Conservation (phyloP, 2,113 vertebrate species). For the Actinemys pallida region DNA sequence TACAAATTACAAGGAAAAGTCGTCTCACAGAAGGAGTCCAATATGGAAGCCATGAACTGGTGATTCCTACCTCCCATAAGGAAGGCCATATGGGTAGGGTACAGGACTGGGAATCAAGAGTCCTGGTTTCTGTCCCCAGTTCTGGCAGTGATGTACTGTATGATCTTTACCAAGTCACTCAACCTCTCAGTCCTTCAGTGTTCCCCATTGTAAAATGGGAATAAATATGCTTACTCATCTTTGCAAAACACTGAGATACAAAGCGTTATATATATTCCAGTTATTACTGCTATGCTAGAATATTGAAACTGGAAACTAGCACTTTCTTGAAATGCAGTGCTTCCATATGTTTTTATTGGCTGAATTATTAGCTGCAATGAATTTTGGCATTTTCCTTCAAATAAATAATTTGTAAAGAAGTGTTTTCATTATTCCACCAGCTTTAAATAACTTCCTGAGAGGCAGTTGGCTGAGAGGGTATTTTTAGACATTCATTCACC, state of each 20-base stretch:
- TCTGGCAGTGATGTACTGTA: not conserved
- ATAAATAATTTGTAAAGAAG: not conserved
- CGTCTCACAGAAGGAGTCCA: not conserved
- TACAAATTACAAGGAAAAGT: not conserved
- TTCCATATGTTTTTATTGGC: not conserved
- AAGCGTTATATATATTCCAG: not conserved
- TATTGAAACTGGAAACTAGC: not conserved
- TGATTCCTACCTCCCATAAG: not conserved
- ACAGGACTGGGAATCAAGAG: not conserved
- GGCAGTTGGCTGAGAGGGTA: not conserved
- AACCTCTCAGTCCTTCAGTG: not conserved
- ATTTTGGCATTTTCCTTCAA: conserved; percentile 10
- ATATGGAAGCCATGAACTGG: not conserved
- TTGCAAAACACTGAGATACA: not conserved
- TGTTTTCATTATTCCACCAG: not conserved
- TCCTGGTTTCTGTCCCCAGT: not conserved
- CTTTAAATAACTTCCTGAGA: not conserved
- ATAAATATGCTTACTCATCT: not conserved
- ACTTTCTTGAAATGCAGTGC: not conserved
- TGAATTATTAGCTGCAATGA: not conserved
- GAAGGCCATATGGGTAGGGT: not conserved
- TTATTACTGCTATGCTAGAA: not conserved
- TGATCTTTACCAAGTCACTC: not conserved
- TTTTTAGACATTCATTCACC: not conserved
- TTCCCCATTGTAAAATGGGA: not conserved